A percentile compares a stretch with the other conserved stretches of the same genome.
phyloP scores from a whole-genome alignment of 92 coral and sea anemone species.

The Anthopleura xanthogrammica region DNA sequence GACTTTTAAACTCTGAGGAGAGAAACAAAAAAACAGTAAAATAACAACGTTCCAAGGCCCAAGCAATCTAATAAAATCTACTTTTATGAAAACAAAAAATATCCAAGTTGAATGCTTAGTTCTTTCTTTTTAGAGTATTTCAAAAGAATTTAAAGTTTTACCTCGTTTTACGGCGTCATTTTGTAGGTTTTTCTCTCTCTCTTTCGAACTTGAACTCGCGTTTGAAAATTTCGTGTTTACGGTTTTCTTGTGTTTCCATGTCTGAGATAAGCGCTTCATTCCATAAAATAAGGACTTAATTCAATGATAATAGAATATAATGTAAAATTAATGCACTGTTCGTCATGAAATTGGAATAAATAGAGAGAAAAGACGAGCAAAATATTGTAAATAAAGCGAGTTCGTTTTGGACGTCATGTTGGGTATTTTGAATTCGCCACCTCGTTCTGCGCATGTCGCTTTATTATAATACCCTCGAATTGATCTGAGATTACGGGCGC shows the following conservation, averaged over 20 bases:
- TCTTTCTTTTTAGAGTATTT: not conserved
- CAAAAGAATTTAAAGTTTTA: not conserved
- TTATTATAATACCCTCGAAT: not conserved
- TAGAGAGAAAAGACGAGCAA: not conserved
- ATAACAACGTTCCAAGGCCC: not conserved
- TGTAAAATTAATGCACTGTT: not conserved
- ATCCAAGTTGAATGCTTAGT: not conserved
- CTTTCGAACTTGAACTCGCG: not conserved
- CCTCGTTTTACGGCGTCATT: conserved; percentile 7
- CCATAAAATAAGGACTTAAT: not conserved
- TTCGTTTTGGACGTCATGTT: conserved; percentile 38
- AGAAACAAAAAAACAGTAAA: not conserved
- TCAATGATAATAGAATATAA: not conserved
- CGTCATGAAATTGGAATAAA: not conserved
- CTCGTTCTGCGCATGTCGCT: not conserved
- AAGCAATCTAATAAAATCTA: not conserved
- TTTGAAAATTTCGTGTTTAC: conserved; percentile 34
- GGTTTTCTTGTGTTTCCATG: conserved; percentile 77
- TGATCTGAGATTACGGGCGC: not conserved
- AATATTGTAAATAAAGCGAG: conserved; percentile 6
- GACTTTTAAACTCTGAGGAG: conserved; percentile 3
- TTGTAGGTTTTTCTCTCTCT: conserved; percentile 2
- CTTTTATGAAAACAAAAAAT: not conserved
- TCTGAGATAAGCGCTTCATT: conserved; percentile 82
- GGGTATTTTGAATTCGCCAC: conserved; percentile 27